Conservation (phyloP, 2,113 vertebrate genomes). For the Eubucco bourcierii region DNA sequence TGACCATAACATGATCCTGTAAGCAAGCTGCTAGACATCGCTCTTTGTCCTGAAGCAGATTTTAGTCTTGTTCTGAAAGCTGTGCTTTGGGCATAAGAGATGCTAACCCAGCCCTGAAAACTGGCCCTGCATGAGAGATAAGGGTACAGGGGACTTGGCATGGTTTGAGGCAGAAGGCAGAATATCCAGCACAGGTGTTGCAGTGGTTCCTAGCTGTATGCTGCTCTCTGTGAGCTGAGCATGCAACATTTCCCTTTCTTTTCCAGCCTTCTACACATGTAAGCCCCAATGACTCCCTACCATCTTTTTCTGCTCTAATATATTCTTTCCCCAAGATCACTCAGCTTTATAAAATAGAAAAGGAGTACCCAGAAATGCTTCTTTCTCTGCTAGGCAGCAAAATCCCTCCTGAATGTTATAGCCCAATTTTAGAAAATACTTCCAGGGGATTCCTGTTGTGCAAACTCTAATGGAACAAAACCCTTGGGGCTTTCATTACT, state of each 20-base stretch:
- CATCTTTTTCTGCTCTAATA: not conserved
- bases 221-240: not conserved
- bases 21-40: not conserved
- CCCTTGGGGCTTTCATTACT: slow-evolving; percentile 61
- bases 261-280: not conserved
- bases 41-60: not conserved
- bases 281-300: not conserved
- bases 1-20: too few relatives aligned
- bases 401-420: not conserved
- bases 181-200: not conserved
- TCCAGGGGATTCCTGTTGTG: slow-evolving; percentile 29
- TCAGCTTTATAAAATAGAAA: not conserved
- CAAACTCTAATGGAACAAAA: slow-evolving; percentile 47
- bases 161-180: not conserved
- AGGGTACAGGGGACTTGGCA: not conserved
- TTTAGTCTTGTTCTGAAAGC: not conserved
- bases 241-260: not conserved
- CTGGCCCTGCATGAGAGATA: not conserved
- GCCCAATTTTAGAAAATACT: slow-evolving; percentile 5
- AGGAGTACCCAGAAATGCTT: not conserved
- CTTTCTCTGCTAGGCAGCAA: not conserved
- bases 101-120: not conserved
- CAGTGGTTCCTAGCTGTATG: not conserved
- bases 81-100: not conserved
- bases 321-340: not conserved